Evolutionary conservation across 1,140 invertebrate genomes (phyloP).

Genomic region (Bombus confusus): DNA sequence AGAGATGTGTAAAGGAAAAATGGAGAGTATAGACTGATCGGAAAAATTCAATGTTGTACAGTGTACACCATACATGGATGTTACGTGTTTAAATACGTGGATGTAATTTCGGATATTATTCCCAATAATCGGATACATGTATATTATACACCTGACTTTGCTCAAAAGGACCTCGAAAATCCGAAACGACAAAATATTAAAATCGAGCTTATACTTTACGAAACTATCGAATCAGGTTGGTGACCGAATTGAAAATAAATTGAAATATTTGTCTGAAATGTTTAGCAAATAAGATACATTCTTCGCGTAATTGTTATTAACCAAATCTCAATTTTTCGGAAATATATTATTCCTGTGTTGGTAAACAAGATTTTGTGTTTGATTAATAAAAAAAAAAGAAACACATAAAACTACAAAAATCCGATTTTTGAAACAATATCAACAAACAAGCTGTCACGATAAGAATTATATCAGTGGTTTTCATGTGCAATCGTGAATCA

Average conservation of each 20-base stretch:
- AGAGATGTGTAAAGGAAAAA: background rate
- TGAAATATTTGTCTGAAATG: background rate
- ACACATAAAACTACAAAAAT: background rate
- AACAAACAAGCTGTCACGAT: background rate
- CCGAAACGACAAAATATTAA: slow-evolving; percentile 13
- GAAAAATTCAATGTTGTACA: slow-evolving; percentile 1
- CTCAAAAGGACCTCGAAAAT: slow-evolving; percentile 37
- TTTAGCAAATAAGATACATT: background rate
- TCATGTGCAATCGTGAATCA: no score
- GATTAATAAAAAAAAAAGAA: background rate
- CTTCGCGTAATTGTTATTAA: background rate
- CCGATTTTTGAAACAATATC: background rate
- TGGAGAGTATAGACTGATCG: slow-evolving; percentile 22
- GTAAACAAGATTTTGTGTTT: background rate
- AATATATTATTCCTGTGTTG: background rate
- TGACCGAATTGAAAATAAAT: background rate
- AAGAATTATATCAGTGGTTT: background rate
- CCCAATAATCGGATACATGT: slow-evolving; percentile 30
- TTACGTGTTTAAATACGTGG: slow-evolving; percentile 46
- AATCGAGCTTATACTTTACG: slow-evolving; percentile 25
- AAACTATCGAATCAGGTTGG: background rate
- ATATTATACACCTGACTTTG: slow-evolving; percentile 53
- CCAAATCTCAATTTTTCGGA: background rate
- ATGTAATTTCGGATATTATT: slow-evolving; percentile 19
- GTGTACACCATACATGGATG: slow-evolving; percentile 14